phyloP scores from a whole-genome alignment of 2,113 vertebrate species.

The Osmerus mordax region DNA sequence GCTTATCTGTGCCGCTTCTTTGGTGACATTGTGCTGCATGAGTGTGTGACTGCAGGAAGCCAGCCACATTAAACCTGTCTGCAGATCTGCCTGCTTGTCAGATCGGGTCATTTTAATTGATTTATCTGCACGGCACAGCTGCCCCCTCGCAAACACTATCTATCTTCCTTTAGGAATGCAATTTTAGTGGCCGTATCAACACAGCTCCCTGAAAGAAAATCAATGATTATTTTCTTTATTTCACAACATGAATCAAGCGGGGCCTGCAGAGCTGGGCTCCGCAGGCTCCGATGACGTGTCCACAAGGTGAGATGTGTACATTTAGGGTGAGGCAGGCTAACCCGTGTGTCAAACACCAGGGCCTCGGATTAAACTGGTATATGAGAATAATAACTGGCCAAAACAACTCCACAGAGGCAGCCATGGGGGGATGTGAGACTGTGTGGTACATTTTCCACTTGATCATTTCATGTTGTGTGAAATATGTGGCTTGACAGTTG shows the following conservation, averaged over 20 bases:
- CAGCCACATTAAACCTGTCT: slow-evolving; percentile 55
- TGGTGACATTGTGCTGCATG: slow-evolving; percentile 36
- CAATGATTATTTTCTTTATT: slow-evolving; percentile 51
- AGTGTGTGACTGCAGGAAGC: slow-evolving; percentile 39
- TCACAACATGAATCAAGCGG: slow-evolving; percentile 12
- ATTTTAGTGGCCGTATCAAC: slow-evolving; percentile 68
- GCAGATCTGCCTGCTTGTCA: slow-evolving; percentile 62
- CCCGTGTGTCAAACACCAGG: background rate
- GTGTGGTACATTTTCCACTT: no score
- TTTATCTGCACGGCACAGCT: slow-evolving; percentile 68
- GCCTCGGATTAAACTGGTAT: background rate
- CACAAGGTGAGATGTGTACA: background rate
- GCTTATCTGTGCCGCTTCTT: slow-evolving; percentile 17
- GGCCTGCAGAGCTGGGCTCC: slow-evolving; percentile 6
- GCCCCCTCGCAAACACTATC: slow-evolving; percentile 52
- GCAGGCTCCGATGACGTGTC: background rate
- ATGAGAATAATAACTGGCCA: background rate
- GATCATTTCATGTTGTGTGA: no score
- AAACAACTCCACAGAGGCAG: no score
- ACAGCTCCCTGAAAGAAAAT: slow-evolving; percentile 59
- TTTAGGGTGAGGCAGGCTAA: background rate
- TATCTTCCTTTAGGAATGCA: slow-evolving; percentile 67
- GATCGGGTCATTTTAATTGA: slow-evolving; percentile 72
- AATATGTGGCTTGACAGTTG: no score
- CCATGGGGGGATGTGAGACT: no score